phyloP scores from a whole-genome alignment of 1,140 invertebrate species.

The Heliconius eleuchia region DNA sequence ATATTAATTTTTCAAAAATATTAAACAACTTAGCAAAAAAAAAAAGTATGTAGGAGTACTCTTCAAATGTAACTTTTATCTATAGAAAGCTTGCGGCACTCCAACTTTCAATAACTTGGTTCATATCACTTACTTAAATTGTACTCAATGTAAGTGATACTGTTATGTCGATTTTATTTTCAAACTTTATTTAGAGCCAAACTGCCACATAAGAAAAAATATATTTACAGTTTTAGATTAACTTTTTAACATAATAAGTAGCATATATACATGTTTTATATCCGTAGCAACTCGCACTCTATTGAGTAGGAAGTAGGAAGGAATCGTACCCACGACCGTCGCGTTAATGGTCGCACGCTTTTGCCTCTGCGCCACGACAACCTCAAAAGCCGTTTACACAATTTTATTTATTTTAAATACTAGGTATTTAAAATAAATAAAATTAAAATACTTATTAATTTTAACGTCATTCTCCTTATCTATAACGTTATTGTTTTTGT shows the following conservation, averaged over 20 bases:
- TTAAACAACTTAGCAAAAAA: neutral
- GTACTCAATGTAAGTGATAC: neutral
- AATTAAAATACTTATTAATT: constrained; percentile 59
- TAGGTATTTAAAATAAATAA: neutral
- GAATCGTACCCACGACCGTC: too few species aligned
- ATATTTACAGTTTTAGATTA: too few species aligned
- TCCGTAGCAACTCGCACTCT: too few species aligned
- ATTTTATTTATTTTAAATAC: neutral
- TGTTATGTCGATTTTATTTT: neutral
- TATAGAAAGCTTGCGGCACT: neutral
- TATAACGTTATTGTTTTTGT: constrained; percentile 51
- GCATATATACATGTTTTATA: too few species aligned
- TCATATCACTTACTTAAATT: neutral
- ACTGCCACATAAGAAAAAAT: too few species aligned
- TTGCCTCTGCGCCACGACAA: too few species aligned
- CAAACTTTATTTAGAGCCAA: neutral
- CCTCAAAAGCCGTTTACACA: too few species aligned
- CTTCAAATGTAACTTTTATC: neutral
- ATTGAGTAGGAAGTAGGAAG: too few species aligned
- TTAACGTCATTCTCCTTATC: constrained; percentile 60
- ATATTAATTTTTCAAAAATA: too few species aligned
- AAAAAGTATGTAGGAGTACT: neutral
- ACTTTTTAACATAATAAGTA: too few species aligned
- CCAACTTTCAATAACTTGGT: neutral
- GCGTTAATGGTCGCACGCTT: too few species aligned